These are phyloP conservation scores for Zoanthus sociatus DNA, from an alignment of 92 coral and sea anemone genomes.

Conservation along the genomic window DNA sequence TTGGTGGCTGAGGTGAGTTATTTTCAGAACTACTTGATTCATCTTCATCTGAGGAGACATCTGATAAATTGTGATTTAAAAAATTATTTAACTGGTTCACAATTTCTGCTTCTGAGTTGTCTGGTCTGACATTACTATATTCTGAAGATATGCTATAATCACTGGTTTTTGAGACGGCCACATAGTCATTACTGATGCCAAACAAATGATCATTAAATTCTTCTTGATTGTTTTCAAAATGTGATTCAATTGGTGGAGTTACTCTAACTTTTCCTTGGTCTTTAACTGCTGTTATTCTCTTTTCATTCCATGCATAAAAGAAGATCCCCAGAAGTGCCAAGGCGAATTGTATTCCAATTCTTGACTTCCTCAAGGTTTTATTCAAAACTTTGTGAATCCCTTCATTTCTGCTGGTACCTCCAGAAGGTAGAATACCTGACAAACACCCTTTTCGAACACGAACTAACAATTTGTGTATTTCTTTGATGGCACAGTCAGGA, in stretches of 20 bases:
- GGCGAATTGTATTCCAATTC: constrained; percentile 46
- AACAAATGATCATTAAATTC: background rate
- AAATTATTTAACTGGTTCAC: no score
- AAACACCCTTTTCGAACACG: constrained; percentile 62
- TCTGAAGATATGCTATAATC: background rate
- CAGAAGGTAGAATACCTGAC: constrained; percentile 55
- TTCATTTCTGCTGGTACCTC: constrained; percentile 61
- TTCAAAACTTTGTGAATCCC: constrained; percentile 45
- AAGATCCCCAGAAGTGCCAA: background rate
- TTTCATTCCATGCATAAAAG: constrained; percentile 40
- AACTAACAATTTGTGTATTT: constrained; percentile 45
- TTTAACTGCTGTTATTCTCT: background rate
- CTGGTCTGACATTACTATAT: background rate
- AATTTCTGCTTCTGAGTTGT: background rate
- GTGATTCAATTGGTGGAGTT: constrained; percentile 16
- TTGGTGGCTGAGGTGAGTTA: background rate
- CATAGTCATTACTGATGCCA: background rate
- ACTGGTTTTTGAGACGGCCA: background rate
- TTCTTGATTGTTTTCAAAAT: no score
- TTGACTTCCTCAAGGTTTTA: constrained; percentile 53
- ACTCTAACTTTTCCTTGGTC: constrained; percentile 22
- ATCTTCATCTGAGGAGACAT: background rate
- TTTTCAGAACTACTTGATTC: background rate
- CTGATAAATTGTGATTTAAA: no score
- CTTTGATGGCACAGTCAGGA: constrained; percentile 49